phyloP scores from a whole-genome alignment of 2,888 invertebrate species.

The Hyposoter dolosus region DNA sequence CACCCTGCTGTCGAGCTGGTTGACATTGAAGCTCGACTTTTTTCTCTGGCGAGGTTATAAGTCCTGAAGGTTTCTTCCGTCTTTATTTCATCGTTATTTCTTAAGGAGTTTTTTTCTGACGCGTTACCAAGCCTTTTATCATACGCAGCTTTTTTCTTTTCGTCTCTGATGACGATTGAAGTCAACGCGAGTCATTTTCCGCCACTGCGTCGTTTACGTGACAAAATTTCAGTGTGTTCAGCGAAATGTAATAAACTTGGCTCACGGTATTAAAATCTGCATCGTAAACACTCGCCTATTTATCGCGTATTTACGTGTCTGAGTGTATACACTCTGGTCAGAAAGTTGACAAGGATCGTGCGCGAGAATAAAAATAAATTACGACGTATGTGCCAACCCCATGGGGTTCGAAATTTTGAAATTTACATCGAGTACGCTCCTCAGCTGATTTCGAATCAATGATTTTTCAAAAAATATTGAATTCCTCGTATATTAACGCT shows the following conservation, averaged over 20 bases:
- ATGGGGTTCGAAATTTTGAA: neutral
- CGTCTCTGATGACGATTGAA: slow-evolving; percentile 43
- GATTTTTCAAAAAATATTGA: neutral
- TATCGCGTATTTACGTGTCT: neutral
- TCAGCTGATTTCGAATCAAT: neutral
- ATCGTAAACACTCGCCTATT: slow-evolving; percentile 3
- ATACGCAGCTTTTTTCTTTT: neutral
- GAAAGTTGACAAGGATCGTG: neutral
- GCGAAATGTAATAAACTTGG: slow-evolving; percentile 28
- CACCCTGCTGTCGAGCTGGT: neutral
- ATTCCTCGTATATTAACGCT: neutral
- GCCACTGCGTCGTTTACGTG: slow-evolving; percentile 20
- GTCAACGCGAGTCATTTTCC: slow-evolving; percentile 72
- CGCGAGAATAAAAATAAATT: neutral
- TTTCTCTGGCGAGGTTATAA: slow-evolving; percentile 16
- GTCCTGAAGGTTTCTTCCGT: slow-evolving; percentile 70
- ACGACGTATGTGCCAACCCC: neutral
- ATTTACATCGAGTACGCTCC: neutral
- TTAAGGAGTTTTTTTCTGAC: slow-evolving; percentile 43
- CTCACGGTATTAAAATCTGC: slow-evolving; percentile 34
- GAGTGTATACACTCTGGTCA: slow-evolving; percentile 5
- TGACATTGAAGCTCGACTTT: slow-evolving; percentile 25
- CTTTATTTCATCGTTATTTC: slow-evolving; percentile 76
- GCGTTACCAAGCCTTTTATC: slow-evolving; percentile 23
- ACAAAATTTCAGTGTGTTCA: slow-evolving; percentile 39